A percentile compares a stretch with the other conserved stretches of the same genome.
These are phyloP conservation scores for Opisthograptis luteolata DNA, from an alignment of 2,888 invertebrate species.

Conservation along the genomic window DNA sequence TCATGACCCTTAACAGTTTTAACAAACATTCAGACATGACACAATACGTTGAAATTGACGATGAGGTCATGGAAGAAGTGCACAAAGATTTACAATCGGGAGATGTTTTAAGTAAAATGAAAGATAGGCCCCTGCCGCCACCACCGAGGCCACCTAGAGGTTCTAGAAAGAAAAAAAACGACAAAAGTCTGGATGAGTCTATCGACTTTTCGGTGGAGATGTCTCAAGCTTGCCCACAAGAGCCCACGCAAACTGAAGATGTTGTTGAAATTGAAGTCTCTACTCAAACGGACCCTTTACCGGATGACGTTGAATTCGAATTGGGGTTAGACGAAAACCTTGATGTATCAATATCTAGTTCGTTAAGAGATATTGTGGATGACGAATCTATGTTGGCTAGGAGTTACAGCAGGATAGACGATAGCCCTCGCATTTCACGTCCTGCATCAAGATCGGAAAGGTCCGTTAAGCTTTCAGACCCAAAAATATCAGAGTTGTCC, in stretches of 20 bases:
- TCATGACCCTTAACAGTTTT: slow-evolving; percentile 81
- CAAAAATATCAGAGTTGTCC: slow-evolving; percentile 81
- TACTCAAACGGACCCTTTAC: slow-evolving; percentile 93
- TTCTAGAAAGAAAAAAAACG: slow-evolving; percentile 70
- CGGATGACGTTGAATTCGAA: slow-evolving; percentile 90
- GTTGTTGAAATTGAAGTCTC: slow-evolving; percentile 89
- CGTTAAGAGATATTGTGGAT: slow-evolving; percentile 72
- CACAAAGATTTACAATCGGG: slow-evolving; percentile 89
- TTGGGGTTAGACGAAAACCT: slow-evolving; percentile 78
- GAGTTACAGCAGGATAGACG: slow-evolving; percentile 77
- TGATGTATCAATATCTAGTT: slow-evolving; percentile 76
- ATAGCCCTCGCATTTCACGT: slow-evolving; percentile 72
- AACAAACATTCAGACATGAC: slow-evolving; percentile 76
- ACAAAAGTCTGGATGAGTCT: slow-evolving; percentile 49
- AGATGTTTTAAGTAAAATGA: slow-evolving; percentile 92
- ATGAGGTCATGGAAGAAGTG: slow-evolving; percentile 83
- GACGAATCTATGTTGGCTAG: slow-evolving; percentile 82
- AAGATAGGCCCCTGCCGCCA: slow-evolving; percentile 92
- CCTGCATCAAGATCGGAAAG: slow-evolving; percentile 84
- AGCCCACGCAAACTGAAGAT: slow-evolving; percentile 55
- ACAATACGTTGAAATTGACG: slow-evolving; percentile 86
- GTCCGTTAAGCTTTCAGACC: slow-evolving; percentile 82
- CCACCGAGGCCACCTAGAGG: slow-evolving; percentile 93
- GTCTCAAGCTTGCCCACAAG: slow-evolving; percentile 40
- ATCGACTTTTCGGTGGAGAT: slow-evolving; percentile 41